Evolutionary conservation across 2,113 vertebrate species (phyloP).

Genomic region (Pleuronectes platessa): DNA sequence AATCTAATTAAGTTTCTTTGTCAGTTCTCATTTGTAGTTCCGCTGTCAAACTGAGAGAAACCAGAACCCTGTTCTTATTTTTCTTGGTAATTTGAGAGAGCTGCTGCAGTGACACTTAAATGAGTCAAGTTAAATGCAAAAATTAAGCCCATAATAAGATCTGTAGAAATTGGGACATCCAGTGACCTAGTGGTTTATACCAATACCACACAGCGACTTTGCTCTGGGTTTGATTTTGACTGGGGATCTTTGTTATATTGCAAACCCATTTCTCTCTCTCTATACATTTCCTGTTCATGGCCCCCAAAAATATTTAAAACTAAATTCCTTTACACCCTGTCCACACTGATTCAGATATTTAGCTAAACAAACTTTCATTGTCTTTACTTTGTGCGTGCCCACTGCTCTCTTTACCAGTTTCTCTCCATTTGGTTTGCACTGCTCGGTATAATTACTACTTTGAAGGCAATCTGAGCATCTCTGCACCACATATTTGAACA

Average conservation of each 20-base stretch:
- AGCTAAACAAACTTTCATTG: too few species aligned
- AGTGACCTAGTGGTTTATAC: neutral
- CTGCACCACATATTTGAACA: neutral
- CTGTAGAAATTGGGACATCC: neutral
- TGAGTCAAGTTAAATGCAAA: neutral
- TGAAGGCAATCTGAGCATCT: neutral
- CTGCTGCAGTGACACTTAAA: neutral
- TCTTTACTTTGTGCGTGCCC: too few species aligned
- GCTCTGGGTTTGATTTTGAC: neutral
- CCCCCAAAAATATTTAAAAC: too few species aligned
- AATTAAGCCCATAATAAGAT: neutral
- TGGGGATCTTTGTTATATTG: neutral
- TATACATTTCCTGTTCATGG: conserved; percentile 2
- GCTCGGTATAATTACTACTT: too few species aligned
- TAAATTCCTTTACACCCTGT: too few species aligned
- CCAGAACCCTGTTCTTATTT: neutral
- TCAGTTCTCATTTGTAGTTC: neutral
- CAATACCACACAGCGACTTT: neutral
- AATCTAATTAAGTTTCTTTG: neutral
- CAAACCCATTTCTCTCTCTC: neutral
- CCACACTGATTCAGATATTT: too few species aligned
- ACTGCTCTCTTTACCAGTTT: neutral
- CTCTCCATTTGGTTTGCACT: too few species aligned
- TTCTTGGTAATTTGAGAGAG: neutral
- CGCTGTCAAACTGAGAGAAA: neutral